A percentile compares a stretch with the other conserved stretches of the same genome.
phyloP scores from a whole-genome alignment of 2,888 invertebrate species.

The Melitaea athalia region DNA sequence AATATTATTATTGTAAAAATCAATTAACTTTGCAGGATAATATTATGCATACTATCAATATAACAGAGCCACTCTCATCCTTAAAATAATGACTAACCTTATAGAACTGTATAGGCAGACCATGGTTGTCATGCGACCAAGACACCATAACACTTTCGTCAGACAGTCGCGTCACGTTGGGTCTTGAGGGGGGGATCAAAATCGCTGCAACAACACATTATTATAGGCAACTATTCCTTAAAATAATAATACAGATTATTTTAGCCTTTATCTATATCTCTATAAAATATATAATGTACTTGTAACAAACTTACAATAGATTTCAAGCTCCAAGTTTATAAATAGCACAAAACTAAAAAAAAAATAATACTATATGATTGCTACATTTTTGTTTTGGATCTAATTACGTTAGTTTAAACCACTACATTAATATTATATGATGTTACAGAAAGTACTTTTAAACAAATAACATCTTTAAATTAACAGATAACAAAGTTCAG shows the following conservation, averaged over 20 bases:
- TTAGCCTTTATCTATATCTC: no score
- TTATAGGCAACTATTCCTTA: not conserved
- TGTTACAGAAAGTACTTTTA: not conserved
- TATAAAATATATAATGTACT: no score
- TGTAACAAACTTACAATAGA: no score
- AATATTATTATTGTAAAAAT: no score
- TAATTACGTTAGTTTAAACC: not conserved
- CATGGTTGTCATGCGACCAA: conserved; percentile 93
- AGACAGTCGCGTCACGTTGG: conserved; percentile 92
- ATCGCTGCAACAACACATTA: conserved; percentile 72
- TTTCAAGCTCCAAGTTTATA: no score
- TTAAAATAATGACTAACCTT: conserved; percentile 73
- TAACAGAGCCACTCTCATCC: not conserved
- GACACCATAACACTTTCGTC: conserved; percentile 96
- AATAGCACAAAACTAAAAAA: no score
- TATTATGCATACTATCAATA: not conserved
- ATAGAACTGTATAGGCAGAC: conserved; percentile 92
- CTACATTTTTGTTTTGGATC: no score
- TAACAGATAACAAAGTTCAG: not conserved
- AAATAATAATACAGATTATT: not conserved
- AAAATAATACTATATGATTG: no score
- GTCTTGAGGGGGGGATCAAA: conserved; percentile 93
- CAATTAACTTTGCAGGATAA: no score
- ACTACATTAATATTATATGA: no score
- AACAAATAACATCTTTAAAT: not conserved